Conservation (phyloP, 1,140 invertebrate genomes). For the Brachionus calyciflorus region DNA sequence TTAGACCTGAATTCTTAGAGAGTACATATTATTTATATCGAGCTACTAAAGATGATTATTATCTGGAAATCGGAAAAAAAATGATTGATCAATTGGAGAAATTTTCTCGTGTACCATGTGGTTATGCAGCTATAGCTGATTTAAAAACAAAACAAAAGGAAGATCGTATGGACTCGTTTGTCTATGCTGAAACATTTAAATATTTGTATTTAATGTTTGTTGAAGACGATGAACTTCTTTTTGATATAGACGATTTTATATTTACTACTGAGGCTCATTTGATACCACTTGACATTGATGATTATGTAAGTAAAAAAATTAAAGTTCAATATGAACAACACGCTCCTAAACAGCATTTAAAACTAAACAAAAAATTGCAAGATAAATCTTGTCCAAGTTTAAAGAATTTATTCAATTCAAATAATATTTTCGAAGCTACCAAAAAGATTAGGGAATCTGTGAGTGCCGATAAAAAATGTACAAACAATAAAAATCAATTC, state of each 20-base stretch:
- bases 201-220: constrained; percentile 92
- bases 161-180: constrained; percentile 96
- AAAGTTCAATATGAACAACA: background rate
- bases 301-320: background rate
- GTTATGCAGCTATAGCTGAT: constrained; percentile 92
- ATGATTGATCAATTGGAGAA: constrained; percentile 85
- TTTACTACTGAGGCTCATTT: constrained; percentile 96
- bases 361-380: constrained; percentile 15
- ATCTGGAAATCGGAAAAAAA: constrained; percentile 84
- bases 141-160: constrained; percentile 83
- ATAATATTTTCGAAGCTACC: background rate
- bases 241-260: constrained; percentile 92
- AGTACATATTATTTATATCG: constrained; percentile 93
- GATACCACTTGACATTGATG: constrained; percentile 65
- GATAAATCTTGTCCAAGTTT: constrained; percentile 17
- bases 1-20: constrained; percentile 94
- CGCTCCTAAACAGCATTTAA: background rate
- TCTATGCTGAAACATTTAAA: constrained; percentile 94
- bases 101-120: constrained; percentile 86
- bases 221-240: constrained; percentile 76
- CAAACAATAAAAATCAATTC: constrained; percentile 14
- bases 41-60: constrained; percentile 90
- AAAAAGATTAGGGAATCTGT: constrained; percentile 3
- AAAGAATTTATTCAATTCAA: constrained; percentile 16
- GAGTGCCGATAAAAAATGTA: constrained; percentile 1